Evolutionary conservation across 2,888 invertebrate species (phyloP), one percentile per base, ranked within the genome.

Genomic region (Automeris io): DNA sequence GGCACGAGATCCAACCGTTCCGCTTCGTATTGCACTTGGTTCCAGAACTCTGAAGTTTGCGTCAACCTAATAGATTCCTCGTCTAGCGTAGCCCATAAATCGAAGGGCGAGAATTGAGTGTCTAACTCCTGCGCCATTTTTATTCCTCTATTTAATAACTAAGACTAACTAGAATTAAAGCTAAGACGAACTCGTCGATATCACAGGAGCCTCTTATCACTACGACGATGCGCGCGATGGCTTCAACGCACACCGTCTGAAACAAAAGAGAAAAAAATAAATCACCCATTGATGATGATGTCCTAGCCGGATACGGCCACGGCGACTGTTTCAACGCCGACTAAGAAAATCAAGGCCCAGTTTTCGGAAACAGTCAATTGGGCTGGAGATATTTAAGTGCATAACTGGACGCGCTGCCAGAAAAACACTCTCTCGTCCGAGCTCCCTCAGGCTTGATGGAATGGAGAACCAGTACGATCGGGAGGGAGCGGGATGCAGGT

Each of bases 11-110:
- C 83, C 45, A 83, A 51, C 50, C 72, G 62, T 42, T 91, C 90
- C 88, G 91, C 91, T 50, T 91, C 90, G 58, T 90, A 90, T 56
- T 91, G 90, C 44, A 85, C 61, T 63, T 83, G 83, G 36, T 70
- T 71, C 81, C 81, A 86, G 58, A 86, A 85, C 46, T 85, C 85
- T 41, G 88, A 82, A 31, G 83, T 78, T 45, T 72, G 73, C 11
- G 82, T 70, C 57, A 81, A 57, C 54, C 74, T 72, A 58, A 80
- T 71, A 54, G 70, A 81, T 52, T 77, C 76, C 47, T 76, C 72
- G 51, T 85, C 78, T 57, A 82, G 52, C 41, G 76, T 61, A 51
- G 80, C 81, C 82, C 81, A 82, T 31, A 67, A 53, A 65, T 81
- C 73, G 53, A 78, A 80, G 47, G 68, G 63, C 43, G 69, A 56